phyloP scores from a whole-genome alignment of 1,140 invertebrate species.

The Eurosta solidaginis region DNA sequence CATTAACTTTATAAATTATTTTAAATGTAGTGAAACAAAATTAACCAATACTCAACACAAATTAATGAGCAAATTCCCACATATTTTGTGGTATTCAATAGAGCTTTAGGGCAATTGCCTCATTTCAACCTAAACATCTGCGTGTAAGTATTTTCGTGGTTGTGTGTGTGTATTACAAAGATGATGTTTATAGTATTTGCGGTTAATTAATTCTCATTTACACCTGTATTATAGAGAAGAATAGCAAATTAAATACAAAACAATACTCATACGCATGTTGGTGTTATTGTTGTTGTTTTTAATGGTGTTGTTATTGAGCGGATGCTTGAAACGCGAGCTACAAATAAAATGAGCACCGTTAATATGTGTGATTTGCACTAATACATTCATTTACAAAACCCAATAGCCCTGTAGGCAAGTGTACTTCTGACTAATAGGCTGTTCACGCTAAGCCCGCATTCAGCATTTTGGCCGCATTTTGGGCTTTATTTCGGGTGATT shows the following conservation, averaged over 20 bases:
- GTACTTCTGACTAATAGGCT: too few relatives aligned
- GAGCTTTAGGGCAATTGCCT: neutral
- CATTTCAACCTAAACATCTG: neutral
- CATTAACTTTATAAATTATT: neutral
- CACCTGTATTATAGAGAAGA: slow-evolving; percentile 43
- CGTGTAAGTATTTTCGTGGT: neutral
- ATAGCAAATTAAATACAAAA: neutral
- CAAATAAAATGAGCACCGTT: neutral
- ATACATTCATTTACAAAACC: too few relatives aligned
- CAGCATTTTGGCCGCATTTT: too few relatives aligned
- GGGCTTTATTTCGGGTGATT: too few relatives aligned
- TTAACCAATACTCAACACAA: neutral
- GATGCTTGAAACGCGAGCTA: neutral
- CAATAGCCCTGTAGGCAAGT: too few relatives aligned
- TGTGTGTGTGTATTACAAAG: slow-evolving; percentile 37
- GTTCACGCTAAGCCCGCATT: too few relatives aligned
- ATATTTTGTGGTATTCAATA: too few relatives aligned
- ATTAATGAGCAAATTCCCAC: neutral
- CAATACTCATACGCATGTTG: neutral
- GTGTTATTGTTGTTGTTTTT: neutral
- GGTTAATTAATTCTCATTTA: slow-evolving; percentile 59
- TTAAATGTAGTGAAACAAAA: neutral
- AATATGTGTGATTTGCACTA: too few relatives aligned
- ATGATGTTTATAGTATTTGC: slow-evolving; percentile 59
- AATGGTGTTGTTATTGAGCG: neutral